Percentiles rank a stretch among this genome's conserved stretches.
Evolutionary conservation across 2,888 invertebrate genomes (phyloP).

Genomic region (Hypselothyrea guttata): DNA sequence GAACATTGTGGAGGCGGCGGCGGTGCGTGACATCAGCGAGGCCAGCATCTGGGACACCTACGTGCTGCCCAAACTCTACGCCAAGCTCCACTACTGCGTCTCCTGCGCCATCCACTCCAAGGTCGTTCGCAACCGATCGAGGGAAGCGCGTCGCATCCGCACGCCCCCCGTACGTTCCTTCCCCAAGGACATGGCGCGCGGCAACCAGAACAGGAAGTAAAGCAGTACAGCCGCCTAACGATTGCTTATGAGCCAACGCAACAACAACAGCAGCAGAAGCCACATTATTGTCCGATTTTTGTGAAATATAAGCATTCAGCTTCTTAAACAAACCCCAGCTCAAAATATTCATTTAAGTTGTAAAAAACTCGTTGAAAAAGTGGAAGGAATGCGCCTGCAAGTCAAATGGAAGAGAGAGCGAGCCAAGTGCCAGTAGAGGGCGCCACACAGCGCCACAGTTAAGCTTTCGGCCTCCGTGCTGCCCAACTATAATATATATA

Average conservation of each 20-base stretch:
- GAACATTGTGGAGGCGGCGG: constrained; percentile 99
- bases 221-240: too few species aligned
- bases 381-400: too few species aligned
- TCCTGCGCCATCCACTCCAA: constrained; percentile 99
- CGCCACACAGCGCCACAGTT: too few species aligned
- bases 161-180: constrained; percentile 96
- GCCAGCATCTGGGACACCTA: constrained; percentile 97
- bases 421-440: too few species aligned
- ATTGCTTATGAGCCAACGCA: too few species aligned
- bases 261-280: too few species aligned
- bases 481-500: too few species aligned
- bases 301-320: constrained; percentile 63
- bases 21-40: constrained; percentile 98
- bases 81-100: constrained; percentile 99
- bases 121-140: constrained; percentile 98
- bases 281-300: too few species aligned
- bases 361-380: too few species aligned
- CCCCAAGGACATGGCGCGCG: constrained; percentile 88
- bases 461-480: too few species aligned
- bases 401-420: too few species aligned
- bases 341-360: too few species aligned
- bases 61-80: constrained; percentile 98
- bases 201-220: constrained; percentile 87
- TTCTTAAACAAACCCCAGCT: constrained; percentile 41
- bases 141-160: constrained; percentile 97